These are phyloP conservation scores for Actinopyga echinites DNA, from an alignment of 53 echinoderm and acorn worm species.

Conservation along the genomic window DNA sequence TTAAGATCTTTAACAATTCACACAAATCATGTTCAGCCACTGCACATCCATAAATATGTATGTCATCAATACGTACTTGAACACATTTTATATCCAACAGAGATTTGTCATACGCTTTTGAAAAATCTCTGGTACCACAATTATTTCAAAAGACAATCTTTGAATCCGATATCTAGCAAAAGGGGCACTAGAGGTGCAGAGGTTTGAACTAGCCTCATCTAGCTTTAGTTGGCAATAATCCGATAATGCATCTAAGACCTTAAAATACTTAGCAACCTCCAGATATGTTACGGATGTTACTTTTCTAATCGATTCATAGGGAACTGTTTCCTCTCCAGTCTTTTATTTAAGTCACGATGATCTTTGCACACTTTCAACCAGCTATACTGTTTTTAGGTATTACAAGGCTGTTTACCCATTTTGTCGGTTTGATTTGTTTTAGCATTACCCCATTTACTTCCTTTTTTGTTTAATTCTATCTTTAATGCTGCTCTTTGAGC, in stretches of 20 bases:
- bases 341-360: conserved; percentile 41
- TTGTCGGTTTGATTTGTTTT: neutral
- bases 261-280: too few relatives aligned
- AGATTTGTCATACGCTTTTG: conserved; percentile 19
- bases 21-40: neutral
- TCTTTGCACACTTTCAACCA: conserved; percentile 38
- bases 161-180: conserved; percentile 46
- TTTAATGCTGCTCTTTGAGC: conserved; percentile 16
- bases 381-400: conserved; percentile 16
- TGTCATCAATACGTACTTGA: conserved; percentile 1
- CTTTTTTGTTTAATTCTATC: conserved; percentile 21
- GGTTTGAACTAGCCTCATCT: conserved; percentile 17
- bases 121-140: conserved; percentile 48
- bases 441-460: conserved; percentile 22
- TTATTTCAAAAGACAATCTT: conserved; percentile 53
- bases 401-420: conserved; percentile 35
- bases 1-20: neutral
- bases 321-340: conserved; percentile 49
- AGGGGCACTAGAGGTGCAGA: conserved; percentile 53
- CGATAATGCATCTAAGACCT: too few relatives aligned
- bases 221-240: conserved; percentile 54
- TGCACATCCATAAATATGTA: conserved; percentile 4
- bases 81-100: conserved; percentile 27
- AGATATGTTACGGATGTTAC: conserved; percentile 33
- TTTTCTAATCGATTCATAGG: conserved; percentile 31